Conservation (phyloP, 1,140 invertebrate genomes). For the Probaryconus sp. region DNA sequence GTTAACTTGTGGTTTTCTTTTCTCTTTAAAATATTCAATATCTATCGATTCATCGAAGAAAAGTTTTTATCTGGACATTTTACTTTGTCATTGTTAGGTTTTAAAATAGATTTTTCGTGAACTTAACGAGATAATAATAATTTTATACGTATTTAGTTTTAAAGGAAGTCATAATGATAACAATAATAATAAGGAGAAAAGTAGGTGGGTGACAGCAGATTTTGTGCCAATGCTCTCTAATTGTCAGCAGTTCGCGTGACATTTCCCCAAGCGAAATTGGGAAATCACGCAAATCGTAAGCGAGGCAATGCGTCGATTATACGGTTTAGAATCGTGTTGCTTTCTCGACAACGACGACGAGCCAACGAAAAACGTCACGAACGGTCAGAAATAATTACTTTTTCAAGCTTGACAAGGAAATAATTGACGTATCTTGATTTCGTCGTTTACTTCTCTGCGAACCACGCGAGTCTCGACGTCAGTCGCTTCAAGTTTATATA, state of each 20-base stretch:
- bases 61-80: no score
- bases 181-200: slow-evolving; percentile 1
- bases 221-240: slow-evolving; percentile 4
- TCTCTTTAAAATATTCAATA: no score
- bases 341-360: slow-evolving; percentile 5
- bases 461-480: no score
- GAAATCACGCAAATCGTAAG: slow-evolving; percentile 34
- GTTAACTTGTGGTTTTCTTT: no score
- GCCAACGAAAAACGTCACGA: slow-evolving; percentile 34
- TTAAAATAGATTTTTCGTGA: no score
- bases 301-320: slow-evolving; percentile 17
- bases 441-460: slow-evolving; percentile 9
- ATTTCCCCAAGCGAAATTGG: slow-evolving; percentile 42
- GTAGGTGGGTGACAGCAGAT: slow-evolving; percentile 35
- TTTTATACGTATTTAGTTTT: no score
- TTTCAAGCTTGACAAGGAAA: slow-evolving; percentile 36
- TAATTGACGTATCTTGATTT: slow-evolving; percentile 52
- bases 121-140: no score
- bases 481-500: no score
- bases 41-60: no score
- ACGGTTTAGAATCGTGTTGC: neutral
- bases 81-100: no score
- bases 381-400: slow-evolving; percentile 46
- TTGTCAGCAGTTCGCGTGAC: slow-evolving; percentile 42
- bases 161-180: no score